phyloP scores from a whole-genome alignment of 2,797 vertebrate genomes.

The Xenentodon cancila region DNA sequence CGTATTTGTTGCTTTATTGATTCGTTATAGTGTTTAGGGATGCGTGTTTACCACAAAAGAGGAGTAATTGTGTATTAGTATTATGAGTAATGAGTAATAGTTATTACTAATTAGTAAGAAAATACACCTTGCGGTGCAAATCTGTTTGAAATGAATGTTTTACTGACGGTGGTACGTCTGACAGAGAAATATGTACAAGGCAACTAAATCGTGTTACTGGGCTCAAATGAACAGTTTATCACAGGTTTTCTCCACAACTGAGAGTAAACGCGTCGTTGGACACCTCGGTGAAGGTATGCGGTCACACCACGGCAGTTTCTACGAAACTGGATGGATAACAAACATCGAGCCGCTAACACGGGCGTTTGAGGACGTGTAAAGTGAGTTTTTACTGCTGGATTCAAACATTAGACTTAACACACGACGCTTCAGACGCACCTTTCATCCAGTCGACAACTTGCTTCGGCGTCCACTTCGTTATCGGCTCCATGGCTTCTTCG shows the following conservation, averaged over 20 bases:
- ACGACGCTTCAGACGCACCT: constrained; percentile 63
- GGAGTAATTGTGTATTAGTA: too few relatives aligned
- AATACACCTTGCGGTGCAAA: too few relatives aligned
- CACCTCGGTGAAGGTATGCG: constrained; percentile 53
- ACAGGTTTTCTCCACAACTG: constrained; percentile 4
- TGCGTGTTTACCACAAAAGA: too few relatives aligned
- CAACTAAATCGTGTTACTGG: too few relatives aligned
- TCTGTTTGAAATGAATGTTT: too few relatives aligned
- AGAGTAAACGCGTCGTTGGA: constrained; percentile 56
- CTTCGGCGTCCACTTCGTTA: constrained; percentile 84
- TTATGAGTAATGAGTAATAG: too few relatives aligned
- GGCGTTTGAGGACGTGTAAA: not conserved
- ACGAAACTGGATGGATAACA: constrained; percentile 66
- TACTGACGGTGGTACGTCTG: too few relatives aligned
- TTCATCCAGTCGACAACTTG: constrained; percentile 87
- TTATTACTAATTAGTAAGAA: too few relatives aligned
- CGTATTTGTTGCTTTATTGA: too few relatives aligned
- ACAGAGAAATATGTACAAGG: too few relatives aligned
- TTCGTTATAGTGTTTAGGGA: too few relatives aligned
- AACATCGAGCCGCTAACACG: too few relatives aligned
- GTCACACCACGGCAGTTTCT: constrained; percentile 72
- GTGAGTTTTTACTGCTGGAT: not conserved
- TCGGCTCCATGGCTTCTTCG: constrained; percentile 80
- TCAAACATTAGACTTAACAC: accelerated
- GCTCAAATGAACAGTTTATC: not conserved